phyloP scores from a whole-genome alignment of 2,113 vertebrate genomes.

The Chaenogobius annularis region DNA sequence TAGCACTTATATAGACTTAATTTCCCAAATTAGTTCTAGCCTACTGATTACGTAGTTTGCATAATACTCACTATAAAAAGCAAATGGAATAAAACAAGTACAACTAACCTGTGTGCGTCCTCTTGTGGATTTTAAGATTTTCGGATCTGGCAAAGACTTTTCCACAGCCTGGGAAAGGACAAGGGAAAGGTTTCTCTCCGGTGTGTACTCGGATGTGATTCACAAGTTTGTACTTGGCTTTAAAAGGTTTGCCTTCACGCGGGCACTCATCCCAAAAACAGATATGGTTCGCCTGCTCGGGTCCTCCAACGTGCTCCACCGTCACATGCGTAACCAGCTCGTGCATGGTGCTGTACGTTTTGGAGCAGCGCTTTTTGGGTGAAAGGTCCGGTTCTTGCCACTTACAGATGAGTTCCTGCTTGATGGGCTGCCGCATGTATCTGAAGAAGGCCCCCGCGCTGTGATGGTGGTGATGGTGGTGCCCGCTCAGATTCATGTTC shows the following conservation, averaged over 20 bases:
- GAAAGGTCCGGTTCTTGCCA: constrained; percentile 89
- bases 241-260: constrained; percentile 97
- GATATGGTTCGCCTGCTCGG: constrained; percentile 94
- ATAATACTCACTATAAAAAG: not conserved
- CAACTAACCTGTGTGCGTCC: constrained; percentile 98
- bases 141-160: constrained; percentile 99
- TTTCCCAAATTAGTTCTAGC: not conserved
- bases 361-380: constrained; percentile 89
- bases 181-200: constrained; percentile 98
- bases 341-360: constrained; percentile 99
- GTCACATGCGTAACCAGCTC: constrained; percentile 98
- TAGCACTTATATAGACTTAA: not conserved
- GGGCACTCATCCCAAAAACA: constrained; percentile 99
- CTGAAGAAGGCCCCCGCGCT: constrained; percentile 96
- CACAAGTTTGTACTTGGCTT: constrained; percentile 99
- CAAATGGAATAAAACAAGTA: constrained; percentile 9
- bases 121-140: constrained; percentile 99
- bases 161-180: constrained; percentile 97
- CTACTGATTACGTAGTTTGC: not conserved
- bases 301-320: constrained; percentile 98
- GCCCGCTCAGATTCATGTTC: constrained; percentile 91
- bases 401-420: constrained; percentile 98
- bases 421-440: constrained; percentile 98
- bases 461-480: constrained; percentile 76
- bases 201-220: constrained; percentile 99